Base-by-base conservation (phyloP, 2,888 invertebrate species). In the Malthinus flaveolus region DNA sequence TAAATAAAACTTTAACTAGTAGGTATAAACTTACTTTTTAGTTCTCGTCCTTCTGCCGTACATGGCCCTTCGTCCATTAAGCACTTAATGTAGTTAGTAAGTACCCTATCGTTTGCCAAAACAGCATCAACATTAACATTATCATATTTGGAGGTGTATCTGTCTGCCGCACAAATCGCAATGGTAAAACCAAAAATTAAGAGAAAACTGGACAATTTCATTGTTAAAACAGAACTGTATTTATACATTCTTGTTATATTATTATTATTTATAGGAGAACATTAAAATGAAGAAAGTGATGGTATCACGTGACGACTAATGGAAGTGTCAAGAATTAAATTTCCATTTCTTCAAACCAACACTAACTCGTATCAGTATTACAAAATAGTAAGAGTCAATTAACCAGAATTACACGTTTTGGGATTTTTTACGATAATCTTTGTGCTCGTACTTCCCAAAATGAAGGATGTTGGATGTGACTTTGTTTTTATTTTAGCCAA, bases 41-140 rank as follows among this genome's bases (percentile, higher is more conserved):
- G 73, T 73, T 85, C 85, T 37, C 83, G 79, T 47, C 84, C 85
- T 68, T 85, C 85, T 1, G 82, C 73, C 0, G 85, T 84, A 70
- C 86, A 86, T 1, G 82, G 78, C 7, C 84, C 85, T 65, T 84
- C 81, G 5, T 84, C 85, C 77, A 85, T 77, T 71, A 86, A 72
- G 67, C 86, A 87, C 66, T 82, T 83, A 65, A 86, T 82, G 71
- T 86, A 86, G 73, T 82, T 83, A n/a, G 79, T 79, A 7, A 86
- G 77, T 12, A 86, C 79, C 23, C 85, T 76, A 34, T 80, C 78
- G 69, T 85, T 86, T 49, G 74, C 72, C 39, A 87, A 74, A 63
- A 86, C 83, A 56, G 77, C 79, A 57, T 86, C 85, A 10, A 87
- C 78, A 68, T 86, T 82, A 45, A 85, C 74, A 64, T 82, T 80